Evolutionary conservation across 2,888 invertebrate species (phyloP), one percentile per base, ranked within the genome.

Genomic region (Sinotaia quadrata): DNA sequence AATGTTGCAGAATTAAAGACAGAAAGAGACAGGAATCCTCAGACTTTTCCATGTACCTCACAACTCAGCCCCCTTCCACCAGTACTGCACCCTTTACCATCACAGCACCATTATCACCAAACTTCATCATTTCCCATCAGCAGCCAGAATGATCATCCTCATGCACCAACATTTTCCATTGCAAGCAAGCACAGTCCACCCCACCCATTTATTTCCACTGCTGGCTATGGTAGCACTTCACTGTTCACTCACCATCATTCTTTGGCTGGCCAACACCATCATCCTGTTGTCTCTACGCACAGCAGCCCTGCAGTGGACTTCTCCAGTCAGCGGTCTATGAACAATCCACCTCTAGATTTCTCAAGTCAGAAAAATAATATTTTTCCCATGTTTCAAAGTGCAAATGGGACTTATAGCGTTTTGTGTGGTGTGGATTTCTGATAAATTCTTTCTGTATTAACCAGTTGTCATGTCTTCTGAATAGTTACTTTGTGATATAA

Each of bases 211-310:
- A 29, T 51, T 33, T 51, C 33, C 61, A 15, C 49, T 4, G 61
- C 31, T 2, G 49, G 49, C 12, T 49, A 51, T 24, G 51, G 47
- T 36, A 44, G 21, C 31, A n/a, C 24, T 5, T n/a, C 61, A 8
- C 2, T 61, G 49, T 61, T 61, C 47, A 49, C 49, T 18, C 61
- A 44, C 27, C 61, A 51, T 15, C 51, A 49, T 18, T 24, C 49
- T 18, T 31, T 49, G 12, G 15, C 61, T 24, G 61, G 47, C 21
- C 61, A 61, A 24, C 47, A 21, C 33, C 60, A 21, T 4, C 47
- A 47, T 33, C 49, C 31, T 33, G 49, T 7, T 18, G 36, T 37
- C 7, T 58, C 58, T 27, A 24, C 8, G 5, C 58, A 33, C 37
- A 37, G 15, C 27, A 37, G 27, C 24, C 37, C 58, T 4, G 27